Evolutionary conservation across 2,113 vertebrate species (phyloP), one percentile per base, ranked within the genome.

Genomic region (Amphiprion ocellaris): DNA sequence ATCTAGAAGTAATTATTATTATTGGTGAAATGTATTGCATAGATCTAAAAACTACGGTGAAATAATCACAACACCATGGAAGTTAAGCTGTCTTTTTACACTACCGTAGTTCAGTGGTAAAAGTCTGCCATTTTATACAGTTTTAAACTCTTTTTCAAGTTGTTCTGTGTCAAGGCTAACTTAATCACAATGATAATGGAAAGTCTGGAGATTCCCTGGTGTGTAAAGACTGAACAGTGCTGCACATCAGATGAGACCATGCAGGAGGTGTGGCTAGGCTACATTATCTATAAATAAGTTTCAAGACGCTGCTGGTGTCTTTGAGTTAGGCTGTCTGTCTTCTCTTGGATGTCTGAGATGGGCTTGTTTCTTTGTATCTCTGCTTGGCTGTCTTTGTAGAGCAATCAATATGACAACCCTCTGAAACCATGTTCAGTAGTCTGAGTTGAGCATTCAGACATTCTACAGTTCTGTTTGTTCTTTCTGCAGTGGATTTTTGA

Each of bases 241-340:
- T 11, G 4, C 15, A 64, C 16, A 64, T 28, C 44, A 26, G 28
- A 64, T 11, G 3, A 28, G 8, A 30, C 17, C 52, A 59, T 4
- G n/a, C 54, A 21, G 23, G 54, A 50, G 28, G 56, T 4, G 10
- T 50, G 41, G 17, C 26, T 33, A 24, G 47, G 69, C 11, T 49
- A 28, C 54, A 59, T n/a, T 21, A 49, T 47, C 24, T 71, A 59
- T 59, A 33, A 60, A 59, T 47, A 49, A 33, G 7, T 47, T 21
- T 71, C 19, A n/a, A 28, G 44, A 49, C 59, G 10, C 12, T 39
- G 23, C 17, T 15, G 24, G 23, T 33, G 26, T 60, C 68, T 47
- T 59, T 60, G 23, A 23, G 59, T 3, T 33, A 70, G 52, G 24
- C 52, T 19, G 33, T 37, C 30, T 0, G 11, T 62, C 6, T 23